These are phyloP conservation scores for Rutpela maculata DNA, from an alignment of 2,888 invertebrate genomes.

Conservation along the genomic window DNA sequence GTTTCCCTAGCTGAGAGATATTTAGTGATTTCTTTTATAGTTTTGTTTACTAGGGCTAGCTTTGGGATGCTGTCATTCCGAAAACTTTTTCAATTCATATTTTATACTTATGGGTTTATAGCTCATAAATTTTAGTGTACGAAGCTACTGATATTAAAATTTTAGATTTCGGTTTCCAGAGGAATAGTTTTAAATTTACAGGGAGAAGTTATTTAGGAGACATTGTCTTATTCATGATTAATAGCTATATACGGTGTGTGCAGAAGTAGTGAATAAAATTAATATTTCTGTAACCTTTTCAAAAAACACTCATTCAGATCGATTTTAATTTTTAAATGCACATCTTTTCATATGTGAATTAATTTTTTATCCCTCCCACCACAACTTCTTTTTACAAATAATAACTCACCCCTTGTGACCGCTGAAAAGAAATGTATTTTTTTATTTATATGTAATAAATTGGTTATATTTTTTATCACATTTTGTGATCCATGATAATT, in stretches of 20 bases:
- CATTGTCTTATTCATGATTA: not conserved
- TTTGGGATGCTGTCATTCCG: slow-evolving; percentile 39
- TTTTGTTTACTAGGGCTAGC: slow-evolving; percentile 61
- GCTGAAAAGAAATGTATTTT: too few relatives aligned
- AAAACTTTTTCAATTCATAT: slow-evolving; percentile 56
- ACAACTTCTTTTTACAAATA: too few relatives aligned
- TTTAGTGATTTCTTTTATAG: slow-evolving; percentile 63
- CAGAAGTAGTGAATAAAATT: too few relatives aligned
- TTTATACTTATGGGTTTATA: slow-evolving; percentile 57
- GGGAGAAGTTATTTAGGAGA: not conserved
- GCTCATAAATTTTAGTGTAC: slow-evolving; percentile 51
- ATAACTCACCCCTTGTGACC: too few relatives aligned
- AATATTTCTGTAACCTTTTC: too few relatives aligned
- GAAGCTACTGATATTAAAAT: slow-evolving; percentile 16
- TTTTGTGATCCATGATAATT: too few relatives aligned
- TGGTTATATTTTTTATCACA: too few relatives aligned
- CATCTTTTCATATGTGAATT: too few relatives aligned
- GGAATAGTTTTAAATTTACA: not conserved
- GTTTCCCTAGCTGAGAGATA: slow-evolving; percentile 55
- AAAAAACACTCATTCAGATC: too few relatives aligned
- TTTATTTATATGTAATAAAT: too few relatives aligned
- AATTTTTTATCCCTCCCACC: too few relatives aligned
- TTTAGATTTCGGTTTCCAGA: slow-evolving; percentile 12
- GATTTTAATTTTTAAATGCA: too few relatives aligned
- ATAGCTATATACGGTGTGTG: not conserved